Evolutionary conservation across 2,888 invertebrate species (phyloP), one percentile per base, ranked within the genome.

Genomic region (Mimachlamys varia): DNA sequence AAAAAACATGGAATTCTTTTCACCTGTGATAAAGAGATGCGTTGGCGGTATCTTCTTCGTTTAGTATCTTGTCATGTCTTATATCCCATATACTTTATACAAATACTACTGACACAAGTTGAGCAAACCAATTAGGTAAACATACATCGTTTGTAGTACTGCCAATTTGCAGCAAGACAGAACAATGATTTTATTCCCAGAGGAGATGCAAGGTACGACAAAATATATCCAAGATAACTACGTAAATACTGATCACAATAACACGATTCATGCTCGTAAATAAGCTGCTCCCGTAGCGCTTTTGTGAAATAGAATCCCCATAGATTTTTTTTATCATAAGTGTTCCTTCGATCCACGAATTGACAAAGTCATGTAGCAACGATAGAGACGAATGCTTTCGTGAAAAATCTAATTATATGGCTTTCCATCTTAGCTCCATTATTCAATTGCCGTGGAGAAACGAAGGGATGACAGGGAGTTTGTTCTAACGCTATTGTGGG

Each of bases 351-450:
- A 33, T 15, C 15, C 76, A 33, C 33, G 33, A 76, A 76, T 22
- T 22, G 27, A 33, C 76, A 15, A 76, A 33, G 33, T 76, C 76
- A 27, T 22, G 15, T 17, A 76, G 10, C 27, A 76, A 76, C 33
- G 33, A 76, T 33, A 33, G 33, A 7, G 13, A 27, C 27, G 33
- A 33, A 76, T 76, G 76, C 76, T 27, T 76, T 76, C 27, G 27
- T 33, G 76, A 76, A 76, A 76, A 76, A 76, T 76, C 76, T 76
- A 76, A 76, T 76, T 76, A 76, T 17, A 15, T 33, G 76, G 13
- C 33, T 76, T 76, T 76, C 76, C 76, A 76, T 76, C 76, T 76
- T 27, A 17, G 76, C 76, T 33, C 76, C 76, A 76, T 76, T 76
- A 76, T 76, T 76, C 76, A 76, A 76, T 76, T 76, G 76, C 4